Evolutionary conservation across 2,113 vertebrate genomes (phyloP).

Genomic region (Lophotis ruficrista): DNA sequence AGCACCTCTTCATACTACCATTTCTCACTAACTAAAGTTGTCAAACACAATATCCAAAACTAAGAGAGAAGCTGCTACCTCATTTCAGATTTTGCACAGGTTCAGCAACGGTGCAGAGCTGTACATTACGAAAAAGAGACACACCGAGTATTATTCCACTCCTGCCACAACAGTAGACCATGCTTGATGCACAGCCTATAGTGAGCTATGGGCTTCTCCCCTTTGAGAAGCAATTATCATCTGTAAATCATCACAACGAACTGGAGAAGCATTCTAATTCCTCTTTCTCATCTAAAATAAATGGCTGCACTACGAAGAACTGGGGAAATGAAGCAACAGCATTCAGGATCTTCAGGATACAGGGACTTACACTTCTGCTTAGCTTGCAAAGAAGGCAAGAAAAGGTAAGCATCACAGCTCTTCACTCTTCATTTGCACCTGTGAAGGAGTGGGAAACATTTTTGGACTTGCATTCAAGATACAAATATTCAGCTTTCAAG

Average conservation of each 20-base stretch:
- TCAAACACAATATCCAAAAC: neutral
- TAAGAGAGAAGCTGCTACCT: neutral
- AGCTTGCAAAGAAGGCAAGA: neutral
- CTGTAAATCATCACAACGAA: neutral
- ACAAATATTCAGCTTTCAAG: neutral
- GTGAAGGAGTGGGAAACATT: neutral
- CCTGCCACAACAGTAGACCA: neutral
- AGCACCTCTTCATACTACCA: neutral
- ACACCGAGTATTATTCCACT: neutral
- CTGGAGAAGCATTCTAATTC: neutral
- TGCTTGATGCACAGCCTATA: neutral
- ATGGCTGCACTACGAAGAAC: neutral
- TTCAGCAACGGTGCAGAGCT: neutral
- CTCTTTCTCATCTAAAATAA: neutral
- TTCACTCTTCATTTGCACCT: neutral
- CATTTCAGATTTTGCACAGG: neutral
- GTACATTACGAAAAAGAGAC: neutral
- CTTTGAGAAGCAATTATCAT: neutral
- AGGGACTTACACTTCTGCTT: neutral
- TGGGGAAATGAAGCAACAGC: neutral
- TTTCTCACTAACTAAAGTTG: neutral
- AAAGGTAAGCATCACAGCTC: neutral
- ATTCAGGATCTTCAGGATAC: neutral
- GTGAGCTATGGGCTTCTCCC: neutral
- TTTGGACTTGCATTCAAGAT: neutral